Evolutionary conservation across 2,888 invertebrate genomes (phyloP).

Genomic region (Artemia sinica): DNA sequence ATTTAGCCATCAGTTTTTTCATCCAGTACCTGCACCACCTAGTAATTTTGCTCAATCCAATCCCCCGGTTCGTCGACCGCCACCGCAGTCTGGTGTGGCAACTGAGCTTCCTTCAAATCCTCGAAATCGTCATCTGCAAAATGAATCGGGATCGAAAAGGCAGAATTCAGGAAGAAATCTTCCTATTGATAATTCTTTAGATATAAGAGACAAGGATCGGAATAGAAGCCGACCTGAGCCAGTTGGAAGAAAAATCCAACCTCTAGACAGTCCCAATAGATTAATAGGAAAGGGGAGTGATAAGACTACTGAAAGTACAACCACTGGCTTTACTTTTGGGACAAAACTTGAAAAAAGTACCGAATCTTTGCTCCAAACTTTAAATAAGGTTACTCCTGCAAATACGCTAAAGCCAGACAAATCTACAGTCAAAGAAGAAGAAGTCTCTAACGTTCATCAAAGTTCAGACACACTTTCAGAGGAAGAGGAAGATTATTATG

Average conservation of each 20-base stretch:
- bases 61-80: background rate
- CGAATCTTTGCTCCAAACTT: background rate
- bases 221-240: background rate
- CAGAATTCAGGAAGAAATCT: background rate
- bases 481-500: slow-evolving; percentile 11
- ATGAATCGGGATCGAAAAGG: background rate
- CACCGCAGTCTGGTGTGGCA: slow-evolving; percentile 5
- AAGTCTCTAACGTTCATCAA: background rate
- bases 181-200: background rate
- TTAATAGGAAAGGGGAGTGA: background rate
- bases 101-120: background rate
- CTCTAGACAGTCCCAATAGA: background rate
- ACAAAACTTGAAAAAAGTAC: background rate
- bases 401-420: background rate
- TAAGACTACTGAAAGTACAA: background rate
- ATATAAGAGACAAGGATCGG: background rate
- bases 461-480: background rate
- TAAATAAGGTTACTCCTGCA: background rate
- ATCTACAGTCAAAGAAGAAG: background rate
- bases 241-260: background rate
- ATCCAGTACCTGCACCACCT: slow-evolving; percentile 5
- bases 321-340: slow-evolving; percentile 4
- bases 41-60: background rate
- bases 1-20: slow-evolving; percentile 8
- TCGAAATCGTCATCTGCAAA: background rate